Base-by-base conservation (phyloP, 2,113 vertebrate genomes). In the Cyanoderma ruficeps region DNA sequence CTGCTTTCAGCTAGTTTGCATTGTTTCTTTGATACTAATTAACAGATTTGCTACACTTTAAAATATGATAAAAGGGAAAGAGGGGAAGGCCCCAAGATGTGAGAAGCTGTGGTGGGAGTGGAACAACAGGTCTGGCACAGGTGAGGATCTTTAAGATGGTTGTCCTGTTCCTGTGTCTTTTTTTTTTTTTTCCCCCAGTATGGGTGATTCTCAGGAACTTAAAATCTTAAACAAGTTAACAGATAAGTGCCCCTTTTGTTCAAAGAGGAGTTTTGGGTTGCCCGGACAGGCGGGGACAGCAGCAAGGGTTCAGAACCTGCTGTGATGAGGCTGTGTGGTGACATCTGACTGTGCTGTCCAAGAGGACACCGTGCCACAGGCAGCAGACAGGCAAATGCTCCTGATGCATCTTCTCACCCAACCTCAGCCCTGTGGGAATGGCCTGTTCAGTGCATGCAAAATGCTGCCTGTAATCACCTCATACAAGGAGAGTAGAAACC, bases 1-100 rank as follows among this genome's bases (percentile, higher is more conserved):
- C 87, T 93, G 71, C 87, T 94, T 95, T 95, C 76, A 90, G 92
- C 65, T 90, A 23, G n/a, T 81, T 94, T 94, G 79, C 79, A 60
- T 64, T 78, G 81, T 74, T 92, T 94, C 86, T 63, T 63, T 13
- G 16, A 80, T 16, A 15, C 39, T 90, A 93, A 97, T 96, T 96
- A 96, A 91, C 60, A 90, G 57, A 59, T 68, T 68, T 13, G 4
- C 52, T 95, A 83, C 13, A 37, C 92, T 93, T 83, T 70, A 81
- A 87, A 93, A 64, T 46, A 55, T 10, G 60, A 37, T 50, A 52
- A 77, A 84, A 93, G 19, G 2, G 21, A 55, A 30, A 41, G 17
- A 13, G 6, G 9, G 17, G 10, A 30, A 84, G 56, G 33, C 15
- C 28, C 33, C 10, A 15, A 16, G 53, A 35, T 55, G 5, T 22